These are phyloP conservation scores for Drosophila erecta DNA, from an alignment of 1,140 invertebrate species.

Conservation along the genomic window DNA sequence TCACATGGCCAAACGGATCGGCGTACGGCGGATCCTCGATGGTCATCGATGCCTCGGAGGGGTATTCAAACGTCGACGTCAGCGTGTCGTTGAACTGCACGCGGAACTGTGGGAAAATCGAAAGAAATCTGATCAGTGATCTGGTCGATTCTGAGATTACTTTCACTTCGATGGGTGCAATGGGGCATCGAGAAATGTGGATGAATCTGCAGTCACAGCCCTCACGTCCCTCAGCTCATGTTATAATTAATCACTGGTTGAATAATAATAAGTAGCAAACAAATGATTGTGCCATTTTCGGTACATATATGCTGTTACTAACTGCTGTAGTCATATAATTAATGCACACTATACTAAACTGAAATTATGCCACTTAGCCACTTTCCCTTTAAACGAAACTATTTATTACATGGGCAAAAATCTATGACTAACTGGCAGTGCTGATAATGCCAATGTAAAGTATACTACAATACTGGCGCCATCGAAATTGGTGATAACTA, in stretches of 20 bases:
- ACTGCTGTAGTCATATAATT: background rate
- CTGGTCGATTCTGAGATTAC: conserved; percentile 4
- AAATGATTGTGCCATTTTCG: too few relatives aligned
- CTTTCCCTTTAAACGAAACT: background rate
- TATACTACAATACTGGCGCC: background rate
- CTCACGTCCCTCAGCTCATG: too few relatives aligned
- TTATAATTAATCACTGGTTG: too few relatives aligned
- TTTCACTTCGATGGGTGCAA: background rate
- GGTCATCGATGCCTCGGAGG: conserved; percentile 91
- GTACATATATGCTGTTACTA: too few relatives aligned
- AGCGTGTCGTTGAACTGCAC: conserved; percentile 94
- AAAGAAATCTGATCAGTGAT: conserved; percentile 16
- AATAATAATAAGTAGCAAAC: too few relatives aligned
- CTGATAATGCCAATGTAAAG: background rate
- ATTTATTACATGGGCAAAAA: background rate
- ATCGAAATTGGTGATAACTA: background rate
- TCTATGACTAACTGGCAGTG: conserved; percentile 1
- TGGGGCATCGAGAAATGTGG: too few relatives aligned
- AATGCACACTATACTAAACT: background rate
- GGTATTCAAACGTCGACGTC: conserved; percentile 93
- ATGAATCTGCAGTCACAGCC: too few relatives aligned
- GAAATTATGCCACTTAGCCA: background rate
- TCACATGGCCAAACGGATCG: conserved; percentile 67
- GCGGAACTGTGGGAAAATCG: conserved; percentile 87
- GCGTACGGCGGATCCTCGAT: conserved; percentile 86